phyloP scores from a whole-genome alignment of 2,888 invertebrate species.

The Pyrgus malvae region DNA sequence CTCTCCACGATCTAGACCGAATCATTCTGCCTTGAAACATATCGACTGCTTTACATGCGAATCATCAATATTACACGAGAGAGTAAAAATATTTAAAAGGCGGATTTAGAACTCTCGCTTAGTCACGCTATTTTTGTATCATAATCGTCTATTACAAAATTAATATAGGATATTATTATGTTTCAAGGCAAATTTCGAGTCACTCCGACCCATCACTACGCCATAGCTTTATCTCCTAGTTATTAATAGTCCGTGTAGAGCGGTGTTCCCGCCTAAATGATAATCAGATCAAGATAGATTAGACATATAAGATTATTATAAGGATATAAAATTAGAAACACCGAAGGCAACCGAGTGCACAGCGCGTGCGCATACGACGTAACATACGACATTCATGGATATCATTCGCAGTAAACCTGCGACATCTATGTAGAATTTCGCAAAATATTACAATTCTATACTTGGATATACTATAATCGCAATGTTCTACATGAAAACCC shows the following conservation, averaged over 20 bases:
- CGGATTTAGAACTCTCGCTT: constrained; percentile 22
- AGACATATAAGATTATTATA: constrained; percentile 8
- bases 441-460: constrained; percentile 75
- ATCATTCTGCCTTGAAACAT: constrained; percentile 3
- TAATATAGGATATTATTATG: constrained; percentile 1
- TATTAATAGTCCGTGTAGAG: constrained; percentile 23
- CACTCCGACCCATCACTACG: constrained; percentile 15
- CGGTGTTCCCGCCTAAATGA: constrained; percentile 20
- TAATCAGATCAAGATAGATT: constrained; percentile 23
- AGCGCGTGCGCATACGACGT: constrained; percentile 45
- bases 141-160: constrained; percentile 1
- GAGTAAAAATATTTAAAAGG: constrained; percentile 20
- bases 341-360: constrained; percentile 57
- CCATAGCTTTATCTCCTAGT: constrained; percentile 11
- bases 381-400: constrained; percentile 39
- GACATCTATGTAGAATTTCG: constrained; percentile 77
- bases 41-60: background rate
- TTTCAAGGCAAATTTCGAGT: constrained; percentile 11
- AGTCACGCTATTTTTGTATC: constrained; percentile 2
- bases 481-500: constrained; percentile 59
- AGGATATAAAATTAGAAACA: constrained; percentile 39
- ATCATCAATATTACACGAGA: constrained; percentile 10
- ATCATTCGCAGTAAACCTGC: constrained; percentile 55
- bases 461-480: constrained; percentile 49
- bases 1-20: constrained; percentile 3